Base-by-base conservation (phyloP, 1,140 invertebrate species). In the Aphaenogaster ashmeadi region DNA sequence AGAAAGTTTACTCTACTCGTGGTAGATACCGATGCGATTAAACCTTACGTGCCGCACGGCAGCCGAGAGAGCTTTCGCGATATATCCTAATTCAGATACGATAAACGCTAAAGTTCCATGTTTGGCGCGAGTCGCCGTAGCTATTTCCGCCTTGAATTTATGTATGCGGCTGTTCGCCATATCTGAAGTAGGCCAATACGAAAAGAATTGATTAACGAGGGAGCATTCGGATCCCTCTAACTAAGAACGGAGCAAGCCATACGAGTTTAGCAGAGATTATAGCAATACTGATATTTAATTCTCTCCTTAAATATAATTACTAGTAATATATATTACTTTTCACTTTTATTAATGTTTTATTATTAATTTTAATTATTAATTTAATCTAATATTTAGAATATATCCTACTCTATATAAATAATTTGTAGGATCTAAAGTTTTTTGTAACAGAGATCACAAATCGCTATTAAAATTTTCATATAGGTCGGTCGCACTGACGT, bases 1-100 rank as follows among this genome's bases (percentile, higher is more conserved):
- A 21, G 60, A 90, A 90, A 80, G 50, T 90, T 44, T 90, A 90
- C 44, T 75, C 86, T 0, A 86, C 89, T 9, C 79, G 89, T 36
- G 89, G 86, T 90, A 90, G 11, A 47, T 66, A n/a, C 6, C n/a
- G 18, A 47, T 60, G 54, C 38, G 38, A 83, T 83, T 58, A 58
- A 74, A 52, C 52, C 47, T 81, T 71, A 81, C 66, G 79, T 71
- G 66, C 50, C 38, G 66, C 50, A 81, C 50, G 47, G 33, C 47
- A 69, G 44, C 33, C n/a, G 62, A 69, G 58, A 64, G n/a, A 80
- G 78, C 18, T 67, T 67, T 38, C 62, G 78, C 78, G 60, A 71
- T 71, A 71, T 81, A 81, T 60, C 33, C 66, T 72, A 58, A 81
- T 81, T 56, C 64, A 21, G 50, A 58, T 33, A 56, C 38, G 79